Percentiles rank a stretch among this genome's conserved stretches.
phyloP scores from a whole-genome alignment of 2,797 vertebrate species.

The Coranthus polyacanthus region DNA sequence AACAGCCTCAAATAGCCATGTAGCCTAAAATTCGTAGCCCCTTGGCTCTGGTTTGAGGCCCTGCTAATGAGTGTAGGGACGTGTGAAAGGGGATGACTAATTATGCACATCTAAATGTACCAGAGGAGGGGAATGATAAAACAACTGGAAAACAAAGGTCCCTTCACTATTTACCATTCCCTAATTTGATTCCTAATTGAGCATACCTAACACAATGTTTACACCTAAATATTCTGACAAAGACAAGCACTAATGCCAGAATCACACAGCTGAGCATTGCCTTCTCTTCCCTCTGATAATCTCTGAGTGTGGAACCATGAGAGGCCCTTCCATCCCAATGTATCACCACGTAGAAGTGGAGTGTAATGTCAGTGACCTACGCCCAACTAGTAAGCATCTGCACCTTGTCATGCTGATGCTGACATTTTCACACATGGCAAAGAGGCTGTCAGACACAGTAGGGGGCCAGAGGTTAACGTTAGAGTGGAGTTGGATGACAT shows the following conservation, averaged over 20 bases:
- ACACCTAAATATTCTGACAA: slow-evolving; percentile 67
- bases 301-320: slow-evolving; percentile 9
- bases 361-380: slow-evolving; percentile 36
- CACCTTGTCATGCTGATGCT: slow-evolving; percentile 42
- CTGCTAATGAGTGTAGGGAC: slow-evolving; percentile 61
- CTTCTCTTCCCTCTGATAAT: slow-evolving; percentile 26
- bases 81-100: slow-evolving; percentile 58
- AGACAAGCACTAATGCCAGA: slow-evolving; percentile 42
- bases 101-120: slow-evolving; percentile 66
- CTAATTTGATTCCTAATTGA: slow-evolving; percentile 78
- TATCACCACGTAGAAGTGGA: slow-evolving; percentile 11
- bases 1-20: slow-evolving; percentile 40
- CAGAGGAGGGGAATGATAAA: slow-evolving; percentile 58
- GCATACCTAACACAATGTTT: slow-evolving; percentile 67
- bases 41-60: slow-evolving; percentile 46
- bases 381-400: slow-evolving; percentile 36
- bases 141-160: slow-evolving; percentile 71
- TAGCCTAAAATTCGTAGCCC: slow-evolving; percentile 46
- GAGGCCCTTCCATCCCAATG: slow-evolving; percentile 17
- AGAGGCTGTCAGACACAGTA: slow-evolving; percentile 45
- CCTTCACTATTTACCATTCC: slow-evolving; percentile 64
- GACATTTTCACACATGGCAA: slow-evolving; percentile 65
- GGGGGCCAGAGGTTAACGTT: slow-evolving; percentile 50
- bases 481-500: slow-evolving; percentile 41
- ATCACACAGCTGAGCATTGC: slow-evolving; percentile 27